Evolutionary conservation across 2,113 vertebrate genomes (phyloP).

Genomic region (Eubucco bourcierii): DNA sequence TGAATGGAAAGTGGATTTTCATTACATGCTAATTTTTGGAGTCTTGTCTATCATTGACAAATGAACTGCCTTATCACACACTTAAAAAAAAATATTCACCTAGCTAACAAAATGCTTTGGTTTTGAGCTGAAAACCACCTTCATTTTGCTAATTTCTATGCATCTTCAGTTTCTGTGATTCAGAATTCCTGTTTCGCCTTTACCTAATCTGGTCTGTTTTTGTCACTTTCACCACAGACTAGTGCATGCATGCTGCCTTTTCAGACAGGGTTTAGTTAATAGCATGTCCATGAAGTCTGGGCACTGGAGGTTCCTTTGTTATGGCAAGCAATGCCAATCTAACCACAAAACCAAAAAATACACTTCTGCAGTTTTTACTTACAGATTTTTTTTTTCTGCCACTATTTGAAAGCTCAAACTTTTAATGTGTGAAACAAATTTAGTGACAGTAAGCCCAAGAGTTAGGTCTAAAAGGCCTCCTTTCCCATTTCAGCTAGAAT

Average conservation of each 20-base stretch:
- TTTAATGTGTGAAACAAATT: background rate
- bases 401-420: background rate
- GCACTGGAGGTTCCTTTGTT: background rate
- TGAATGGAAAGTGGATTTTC: background rate
- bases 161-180: background rate
- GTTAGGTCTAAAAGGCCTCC: background rate
- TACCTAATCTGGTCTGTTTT: background rate
- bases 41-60: background rate
- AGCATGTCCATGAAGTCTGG: background rate
- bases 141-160: background rate
- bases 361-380: background rate
- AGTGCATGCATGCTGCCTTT: background rate
- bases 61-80: background rate
- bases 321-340: background rate
- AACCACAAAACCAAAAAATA: background rate
- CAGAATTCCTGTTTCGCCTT: background rate
- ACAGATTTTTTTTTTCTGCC: background rate
- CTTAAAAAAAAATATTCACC: background rate
- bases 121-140: background rate
- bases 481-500: background rate
- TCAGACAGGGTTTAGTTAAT: background rate
- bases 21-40: background rate
- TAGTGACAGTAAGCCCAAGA: background rate
- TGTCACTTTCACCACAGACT: background rate
- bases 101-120: background rate